Evolutionary conservation across 1,140 invertebrate genomes (phyloP).

Genomic region (Physella acuta): DNA sequence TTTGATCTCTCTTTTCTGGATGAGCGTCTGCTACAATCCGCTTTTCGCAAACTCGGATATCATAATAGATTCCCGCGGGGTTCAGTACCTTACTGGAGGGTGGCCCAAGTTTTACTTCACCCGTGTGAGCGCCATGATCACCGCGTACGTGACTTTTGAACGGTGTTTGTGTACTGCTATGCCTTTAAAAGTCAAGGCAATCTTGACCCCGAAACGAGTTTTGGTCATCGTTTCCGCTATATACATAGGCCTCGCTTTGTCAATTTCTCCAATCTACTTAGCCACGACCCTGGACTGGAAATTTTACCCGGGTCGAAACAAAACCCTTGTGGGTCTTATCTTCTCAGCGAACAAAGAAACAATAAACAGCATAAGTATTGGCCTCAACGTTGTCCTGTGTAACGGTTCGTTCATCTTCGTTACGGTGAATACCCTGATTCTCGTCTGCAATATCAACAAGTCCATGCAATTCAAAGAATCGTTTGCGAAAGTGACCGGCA

Average conservation of each 20-base stretch:
- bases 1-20: not conserved
- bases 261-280: not conserved
- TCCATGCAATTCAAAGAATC: not conserved
- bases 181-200: not conserved
- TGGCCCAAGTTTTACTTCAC: not conserved
- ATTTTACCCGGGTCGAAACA: not conserved
- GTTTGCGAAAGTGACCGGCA: not conserved
- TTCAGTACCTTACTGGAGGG: not conserved
- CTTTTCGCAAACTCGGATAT: not conserved
- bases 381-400: not conserved
- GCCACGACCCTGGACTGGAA: not conserved
- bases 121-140: not conserved
- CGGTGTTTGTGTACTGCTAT: slow-evolving; percentile 7
- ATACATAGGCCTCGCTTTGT: not conserved
- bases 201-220: not conserved
- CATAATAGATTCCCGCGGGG: not conserved
- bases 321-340: not conserved
- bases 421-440: not conserved
- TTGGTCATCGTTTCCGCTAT: not conserved
- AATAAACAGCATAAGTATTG: not conserved
- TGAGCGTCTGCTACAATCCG: not conserved
- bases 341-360: not conserved
- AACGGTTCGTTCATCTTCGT: not conserved
- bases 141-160: slow-evolving; percentile 3
- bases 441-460: not conserved